These are phyloP conservation scores for Caenorhabditis macrosperma DNA, from an alignment of 2,888 invertebrate species.

Conservation along the genomic window DNA sequence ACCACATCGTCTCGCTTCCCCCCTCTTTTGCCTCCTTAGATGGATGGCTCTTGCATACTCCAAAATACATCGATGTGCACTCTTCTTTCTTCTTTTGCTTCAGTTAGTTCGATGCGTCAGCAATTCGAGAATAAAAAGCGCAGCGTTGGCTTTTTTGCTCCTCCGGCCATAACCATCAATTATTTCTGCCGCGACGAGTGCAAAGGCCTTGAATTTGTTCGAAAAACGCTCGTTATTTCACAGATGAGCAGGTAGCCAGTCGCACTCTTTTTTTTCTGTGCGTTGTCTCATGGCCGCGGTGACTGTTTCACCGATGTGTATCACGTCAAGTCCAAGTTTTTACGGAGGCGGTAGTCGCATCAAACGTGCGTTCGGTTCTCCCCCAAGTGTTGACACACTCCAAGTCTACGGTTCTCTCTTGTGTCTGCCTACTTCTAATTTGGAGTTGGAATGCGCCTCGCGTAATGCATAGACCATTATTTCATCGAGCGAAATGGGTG, in stretches of 20 bases:
- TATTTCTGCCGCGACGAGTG: conserved; percentile 25
- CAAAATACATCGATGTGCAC: conserved; percentile 21
- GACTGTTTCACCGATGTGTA: conserved; percentile 13
- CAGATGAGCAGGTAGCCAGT: conserved; percentile 27
- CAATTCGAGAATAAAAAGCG: conserved; percentile 19
- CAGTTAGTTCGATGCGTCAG: conserved; percentile 5
- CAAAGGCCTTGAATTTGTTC: conserved; percentile 40
- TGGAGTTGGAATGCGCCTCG: neutral
- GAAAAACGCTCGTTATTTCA: conserved; percentile 18
- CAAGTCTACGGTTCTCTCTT: conserved; percentile 9
- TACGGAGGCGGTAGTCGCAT: conserved; percentile 14
- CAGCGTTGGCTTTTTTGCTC: neutral
- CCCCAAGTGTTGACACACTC: conserved; percentile 53
- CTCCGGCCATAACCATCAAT: conserved; percentile 38
- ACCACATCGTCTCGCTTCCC: conserved; percentile 28
- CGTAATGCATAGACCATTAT: neutral
- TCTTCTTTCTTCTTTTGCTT: conserved; percentile 4
- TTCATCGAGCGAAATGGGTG: too few species aligned
- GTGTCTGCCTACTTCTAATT: neutral
- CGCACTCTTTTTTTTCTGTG: neutral
- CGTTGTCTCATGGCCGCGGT: neutral
- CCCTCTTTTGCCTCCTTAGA: conserved; percentile 25
- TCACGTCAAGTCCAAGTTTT: conserved; percentile 25
- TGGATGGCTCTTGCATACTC: conserved; percentile 33
- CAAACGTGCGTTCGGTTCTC: conserved; percentile 27